Conservation (phyloP, 2,888 invertebrate species). For the Caenorhabditis sp. region DNA sequence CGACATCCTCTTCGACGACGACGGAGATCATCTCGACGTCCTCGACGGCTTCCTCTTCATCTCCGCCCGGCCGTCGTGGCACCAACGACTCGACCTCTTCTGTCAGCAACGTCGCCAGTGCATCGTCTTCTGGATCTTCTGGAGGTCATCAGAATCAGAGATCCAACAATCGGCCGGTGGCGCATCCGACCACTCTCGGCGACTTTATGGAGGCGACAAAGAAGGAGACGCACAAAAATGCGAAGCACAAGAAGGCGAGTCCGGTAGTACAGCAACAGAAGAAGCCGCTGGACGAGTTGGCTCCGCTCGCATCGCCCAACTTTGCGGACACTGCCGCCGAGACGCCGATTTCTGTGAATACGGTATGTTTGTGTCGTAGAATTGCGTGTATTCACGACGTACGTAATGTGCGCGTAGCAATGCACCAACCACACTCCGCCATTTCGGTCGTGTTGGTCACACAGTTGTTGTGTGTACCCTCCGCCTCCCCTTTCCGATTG, state of each 20-base stretch:
- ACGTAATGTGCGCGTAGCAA: too few relatives aligned
- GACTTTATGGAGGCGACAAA: slow-evolving; percentile 41
- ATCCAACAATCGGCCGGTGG: slow-evolving; percentile 1
- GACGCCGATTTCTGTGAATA: slow-evolving; percentile 31
- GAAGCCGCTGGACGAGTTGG: slow-evolving; percentile 15
- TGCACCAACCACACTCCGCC: too few relatives aligned
- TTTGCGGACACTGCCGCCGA: slow-evolving; percentile 34
- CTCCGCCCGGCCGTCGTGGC: slow-evolving; percentile 12
- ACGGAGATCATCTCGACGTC: slow-evolving; percentile 2
- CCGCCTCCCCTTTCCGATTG: too few relatives aligned
- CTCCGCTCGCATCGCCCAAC: not conserved
- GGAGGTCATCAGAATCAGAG: slow-evolving; percentile 20
- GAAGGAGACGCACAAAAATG: slow-evolving; percentile 43
- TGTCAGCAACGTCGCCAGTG: not conserved
- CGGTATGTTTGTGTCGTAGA: slow-evolving; percentile 15
- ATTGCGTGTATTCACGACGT: too few relatives aligned
- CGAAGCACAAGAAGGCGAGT: slow-evolving; percentile 20
- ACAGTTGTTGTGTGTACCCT: too few relatives aligned
- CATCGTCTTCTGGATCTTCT: too few relatives aligned
- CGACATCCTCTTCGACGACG: too few relatives aligned
- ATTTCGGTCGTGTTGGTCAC: too few relatives aligned
- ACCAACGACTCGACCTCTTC: slow-evolving; percentile 2
- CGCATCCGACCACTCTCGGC: slow-evolving; percentile 24
- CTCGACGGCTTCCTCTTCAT: slow-evolving; percentile 9
- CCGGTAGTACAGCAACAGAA: not conserved